Conservation (phyloP, 2,797 vertebrate species). For the Sphaeramia orbicularis region DNA sequence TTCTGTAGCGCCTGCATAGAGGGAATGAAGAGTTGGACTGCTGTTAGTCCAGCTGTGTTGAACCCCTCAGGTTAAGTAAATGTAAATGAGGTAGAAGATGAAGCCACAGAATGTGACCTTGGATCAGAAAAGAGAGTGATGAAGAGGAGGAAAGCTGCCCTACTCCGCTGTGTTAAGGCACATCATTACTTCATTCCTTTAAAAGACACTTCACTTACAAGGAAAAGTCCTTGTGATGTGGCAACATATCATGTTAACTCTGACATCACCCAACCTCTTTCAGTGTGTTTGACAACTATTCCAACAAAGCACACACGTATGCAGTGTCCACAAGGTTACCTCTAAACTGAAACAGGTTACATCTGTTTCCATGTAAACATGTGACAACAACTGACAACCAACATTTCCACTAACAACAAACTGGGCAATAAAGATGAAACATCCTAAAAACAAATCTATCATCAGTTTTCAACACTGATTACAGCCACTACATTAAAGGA, state of each 20-base stretch:
- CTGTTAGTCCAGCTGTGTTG: conserved; percentile 65
- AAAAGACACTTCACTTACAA: conserved; percentile 14
- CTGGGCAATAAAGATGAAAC: too few relatives aligned
- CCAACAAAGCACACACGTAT: too few relatives aligned
- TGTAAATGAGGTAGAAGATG: conserved; percentile 59
- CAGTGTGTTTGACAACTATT: background rate
- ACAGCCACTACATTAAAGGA: too few relatives aligned
- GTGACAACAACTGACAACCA: too few relatives aligned
- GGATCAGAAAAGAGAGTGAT: conserved; percentile 34
- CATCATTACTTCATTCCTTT: conserved; percentile 28
- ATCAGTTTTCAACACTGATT: too few relatives aligned
- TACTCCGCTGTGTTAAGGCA: conserved; percentile 7
- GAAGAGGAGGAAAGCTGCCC: conserved; percentile 4
- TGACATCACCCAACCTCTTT: conserved; percentile 33
- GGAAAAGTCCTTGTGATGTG: conserved; percentile 25
- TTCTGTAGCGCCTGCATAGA: conserved; percentile 12
- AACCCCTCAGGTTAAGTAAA: conserved; percentile 53
- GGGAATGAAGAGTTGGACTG: conserved; percentile 16
- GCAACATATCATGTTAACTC: conserved; percentile 36
- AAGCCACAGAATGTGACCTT: conserved; percentile 61
- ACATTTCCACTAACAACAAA: too few relatives aligned
- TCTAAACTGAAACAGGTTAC: too few relatives aligned
- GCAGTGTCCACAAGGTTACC: too few relatives aligned
- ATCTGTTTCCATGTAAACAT: too few relatives aligned
- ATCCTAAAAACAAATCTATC: too few relatives aligned